Evolutionary conservation across 2,888 invertebrate species (phyloP).

Genomic region (Epinotia demarniana): DNA sequence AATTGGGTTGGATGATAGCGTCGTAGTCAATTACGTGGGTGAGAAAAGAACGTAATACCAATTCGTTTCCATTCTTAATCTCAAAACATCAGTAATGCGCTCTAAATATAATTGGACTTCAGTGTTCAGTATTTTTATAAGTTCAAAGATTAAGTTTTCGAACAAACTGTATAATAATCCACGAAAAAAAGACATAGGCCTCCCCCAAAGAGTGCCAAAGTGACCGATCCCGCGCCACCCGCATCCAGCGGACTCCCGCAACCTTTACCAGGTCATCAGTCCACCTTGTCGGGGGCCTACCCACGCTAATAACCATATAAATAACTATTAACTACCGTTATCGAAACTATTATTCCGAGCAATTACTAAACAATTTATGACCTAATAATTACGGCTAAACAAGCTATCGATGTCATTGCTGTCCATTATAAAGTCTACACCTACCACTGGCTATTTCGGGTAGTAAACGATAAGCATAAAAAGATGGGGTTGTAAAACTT

Average conservation of each 20-base stretch:
- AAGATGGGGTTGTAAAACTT: conserved; percentile 4
- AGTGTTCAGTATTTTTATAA: not conserved
- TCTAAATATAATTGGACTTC: not conserved
- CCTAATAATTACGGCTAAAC: conserved; percentile 39
- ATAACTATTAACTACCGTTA: conserved; percentile 39
- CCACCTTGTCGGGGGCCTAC: too few species aligned
- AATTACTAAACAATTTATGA: conserved; percentile 42
- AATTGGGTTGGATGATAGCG: not conserved
- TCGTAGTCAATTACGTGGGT: not conserved
- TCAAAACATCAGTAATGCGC: not conserved
- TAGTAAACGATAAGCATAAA: conserved; percentile 9
- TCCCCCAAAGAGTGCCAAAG: too few species aligned
- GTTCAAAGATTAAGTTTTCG: not conserved
- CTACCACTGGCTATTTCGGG: not conserved
- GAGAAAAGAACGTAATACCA: not conserved
- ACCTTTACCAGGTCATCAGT: too few species aligned
- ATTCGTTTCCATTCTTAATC: not conserved
- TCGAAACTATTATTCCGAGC: conserved; percentile 34
- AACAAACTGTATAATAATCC: not conserved
- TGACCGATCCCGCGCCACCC: too few species aligned
- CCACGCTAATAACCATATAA: conserved; percentile 27
- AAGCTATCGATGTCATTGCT: conserved; percentile 16
- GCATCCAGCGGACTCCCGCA: too few species aligned
- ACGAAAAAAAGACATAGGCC: too few species aligned
- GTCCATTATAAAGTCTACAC: conserved; percentile 15